phyloP scores from a whole-genome alignment of 2,797 vertebrate genomes.

The Pantherophis vulpinus region DNA sequence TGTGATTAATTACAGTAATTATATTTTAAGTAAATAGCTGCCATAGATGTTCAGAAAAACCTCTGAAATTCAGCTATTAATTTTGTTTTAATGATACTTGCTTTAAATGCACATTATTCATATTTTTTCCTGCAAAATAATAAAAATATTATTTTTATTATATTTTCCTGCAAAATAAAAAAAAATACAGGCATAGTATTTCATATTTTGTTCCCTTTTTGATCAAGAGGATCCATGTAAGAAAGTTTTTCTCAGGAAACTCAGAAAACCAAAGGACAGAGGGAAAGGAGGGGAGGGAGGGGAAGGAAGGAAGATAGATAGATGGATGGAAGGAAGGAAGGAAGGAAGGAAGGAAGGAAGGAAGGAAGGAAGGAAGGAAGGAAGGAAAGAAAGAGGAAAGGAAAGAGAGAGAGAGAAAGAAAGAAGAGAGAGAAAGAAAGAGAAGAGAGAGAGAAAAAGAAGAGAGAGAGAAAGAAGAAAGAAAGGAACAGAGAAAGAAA shows the following conservation, averaged over 20 bases:
- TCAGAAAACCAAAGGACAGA: neutral
- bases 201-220: conserved; percentile 10
- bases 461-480: neutral
- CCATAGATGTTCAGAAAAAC: conserved; percentile 44
- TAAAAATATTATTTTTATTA: neutral
- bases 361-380: too few species aligned
- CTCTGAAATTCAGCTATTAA: conserved; percentile 23
- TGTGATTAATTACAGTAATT: conserved; percentile 62
- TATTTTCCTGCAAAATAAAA: neutral
- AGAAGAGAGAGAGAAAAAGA: too few species aligned
- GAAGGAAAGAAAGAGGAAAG: too few species aligned
- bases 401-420: too few species aligned
- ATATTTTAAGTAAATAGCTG: conserved; percentile 49
- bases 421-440: neutral
- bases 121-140: neutral
- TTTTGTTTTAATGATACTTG: conserved; percentile 46
- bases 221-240: neutral
- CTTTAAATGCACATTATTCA: conserved; percentile 16
- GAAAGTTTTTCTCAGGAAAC: neutral
- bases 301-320: neutral
- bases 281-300: too few species aligned
- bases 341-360: too few species aligned
- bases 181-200: neutral
- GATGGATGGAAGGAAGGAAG: neutral
- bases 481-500: too few species aligned